These are phyloP conservation scores for Coranthus polyacanthus DNA, from an alignment of 2,797 vertebrate species.

Conservation along the genomic window DNA sequence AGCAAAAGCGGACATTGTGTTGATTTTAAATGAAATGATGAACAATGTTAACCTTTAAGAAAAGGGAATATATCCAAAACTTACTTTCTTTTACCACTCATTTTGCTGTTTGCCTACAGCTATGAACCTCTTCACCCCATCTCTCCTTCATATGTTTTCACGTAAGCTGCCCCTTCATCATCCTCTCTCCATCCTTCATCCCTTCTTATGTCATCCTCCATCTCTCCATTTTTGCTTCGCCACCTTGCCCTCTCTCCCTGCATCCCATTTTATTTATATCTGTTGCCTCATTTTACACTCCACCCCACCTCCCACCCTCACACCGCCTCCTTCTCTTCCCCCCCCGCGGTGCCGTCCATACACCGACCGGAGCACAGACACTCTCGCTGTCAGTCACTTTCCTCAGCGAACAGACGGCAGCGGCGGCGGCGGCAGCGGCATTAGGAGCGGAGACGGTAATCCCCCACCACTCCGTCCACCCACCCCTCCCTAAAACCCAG, in stretches of 20 bases:
- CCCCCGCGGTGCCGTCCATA: constrained; percentile 61
- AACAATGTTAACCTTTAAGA: too few species aligned
- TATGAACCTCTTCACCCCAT: too few species aligned
- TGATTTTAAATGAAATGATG: too few species aligned
- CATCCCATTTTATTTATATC: constrained; percentile 18
- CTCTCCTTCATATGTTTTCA: too few species aligned
- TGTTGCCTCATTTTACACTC: constrained; percentile 41
- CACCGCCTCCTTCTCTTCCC: constrained; percentile 13
- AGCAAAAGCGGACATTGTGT: too few species aligned
- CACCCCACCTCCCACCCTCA: constrained; percentile 12
- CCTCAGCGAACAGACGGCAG: constrained; percentile 75
- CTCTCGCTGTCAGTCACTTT: constrained; percentile 81
- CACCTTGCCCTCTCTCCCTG: constrained; percentile 7
- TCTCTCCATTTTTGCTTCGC: constrained; percentile 8
- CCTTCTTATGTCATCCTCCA: not conserved
- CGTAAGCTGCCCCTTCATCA: too few species aligned
- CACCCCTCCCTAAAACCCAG: constrained; percentile 59
- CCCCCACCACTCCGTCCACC: constrained; percentile 52
- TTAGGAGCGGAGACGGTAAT: constrained; percentile 71
- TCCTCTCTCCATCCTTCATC: not conserved
- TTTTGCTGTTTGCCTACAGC: too few species aligned
- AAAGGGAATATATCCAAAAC: too few species aligned
- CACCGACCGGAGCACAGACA: constrained; percentile 67
- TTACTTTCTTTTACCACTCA: not conserved
- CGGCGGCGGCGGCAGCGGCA: constrained; percentile 62